Percentiles rank a stretch among this genome's conserved stretches.
Conservation (phyloP, 1,140 invertebrate genomes). For the Dufourea novaeangliae region DNA sequence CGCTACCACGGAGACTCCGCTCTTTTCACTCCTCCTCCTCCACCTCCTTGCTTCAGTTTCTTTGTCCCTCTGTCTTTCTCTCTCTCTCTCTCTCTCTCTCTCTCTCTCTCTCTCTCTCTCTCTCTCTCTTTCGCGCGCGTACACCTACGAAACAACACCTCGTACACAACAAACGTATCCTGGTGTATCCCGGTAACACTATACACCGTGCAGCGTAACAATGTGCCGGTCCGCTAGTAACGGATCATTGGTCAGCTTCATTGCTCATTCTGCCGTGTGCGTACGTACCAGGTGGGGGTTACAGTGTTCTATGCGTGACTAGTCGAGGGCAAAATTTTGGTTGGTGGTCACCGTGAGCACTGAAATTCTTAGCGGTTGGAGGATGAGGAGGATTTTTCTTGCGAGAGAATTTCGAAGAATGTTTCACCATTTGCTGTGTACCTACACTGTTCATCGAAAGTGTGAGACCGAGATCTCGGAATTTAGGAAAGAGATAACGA, state of each 20-base stretch:
- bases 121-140: constrained; percentile 40
- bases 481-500: too few species aligned
- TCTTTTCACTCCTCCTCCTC: constrained; percentile 32
- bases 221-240: constrained; percentile 62
- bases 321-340: constrained; percentile 4
- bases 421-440: too few species aligned
- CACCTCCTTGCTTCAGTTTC: constrained; percentile 28
- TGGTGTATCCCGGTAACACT: constrained; percentile 65
- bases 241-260: constrained; percentile 62
- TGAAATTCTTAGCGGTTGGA: neutral
- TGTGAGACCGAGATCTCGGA: too few species aligned
- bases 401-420: too few species aligned
- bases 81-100: constrained; percentile 44
- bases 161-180: constrained; percentile 58
- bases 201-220: constrained; percentile 63
- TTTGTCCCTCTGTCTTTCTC: constrained; percentile 37
- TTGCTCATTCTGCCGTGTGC: constrained; percentile 55
- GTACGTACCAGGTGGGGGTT: neutral
- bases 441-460: too few species aligned
- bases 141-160: constrained; percentile 66
- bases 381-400: neutral
- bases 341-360: neutral
- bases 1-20: constrained; percentile 73
- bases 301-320: neutral
- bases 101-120: constrained; percentile 32